These are phyloP conservation scores for Drosophila sproati DNA, from an alignment of 1,140 invertebrate genomes.

Conservation along the genomic window DNA sequence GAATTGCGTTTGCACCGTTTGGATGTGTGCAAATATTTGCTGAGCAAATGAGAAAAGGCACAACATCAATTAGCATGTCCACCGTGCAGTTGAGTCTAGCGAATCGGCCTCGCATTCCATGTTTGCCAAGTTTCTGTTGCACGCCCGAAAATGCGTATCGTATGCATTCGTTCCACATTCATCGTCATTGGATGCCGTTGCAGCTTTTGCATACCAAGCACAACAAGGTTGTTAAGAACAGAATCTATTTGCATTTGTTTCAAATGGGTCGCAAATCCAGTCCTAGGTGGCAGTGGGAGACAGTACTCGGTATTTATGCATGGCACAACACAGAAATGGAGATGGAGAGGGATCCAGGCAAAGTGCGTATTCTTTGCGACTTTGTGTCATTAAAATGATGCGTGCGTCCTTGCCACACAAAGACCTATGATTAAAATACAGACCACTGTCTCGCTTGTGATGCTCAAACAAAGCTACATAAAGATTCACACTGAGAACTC, in stretches of 20 bases:
- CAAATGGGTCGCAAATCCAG: slow-evolving; percentile 30
- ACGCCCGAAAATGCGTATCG: slow-evolving; percentile 33
- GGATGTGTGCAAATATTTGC: slow-evolving; percentile 32
- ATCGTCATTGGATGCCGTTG: slow-evolving; percentile 14
- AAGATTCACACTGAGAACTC: slow-evolving; percentile 4
- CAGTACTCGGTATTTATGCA: background rate
- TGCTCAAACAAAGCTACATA: slow-evolving; percentile 18
- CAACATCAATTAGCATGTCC: slow-evolving; percentile 34
- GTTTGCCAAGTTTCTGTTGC: slow-evolving; percentile 2
- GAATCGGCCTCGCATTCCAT: background rate
- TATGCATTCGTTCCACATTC: slow-evolving; percentile 7
- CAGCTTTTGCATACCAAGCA: slow-evolving; percentile 43
- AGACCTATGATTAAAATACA: slow-evolving; percentile 58
- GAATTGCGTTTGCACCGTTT: background rate
- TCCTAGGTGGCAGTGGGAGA: background rate
- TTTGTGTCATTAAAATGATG: slow-evolving; percentile 54
- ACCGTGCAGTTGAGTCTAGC: slow-evolving; percentile 6
- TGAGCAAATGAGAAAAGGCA: slow-evolving; percentile 2
- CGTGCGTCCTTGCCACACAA: slow-evolving; percentile 28
- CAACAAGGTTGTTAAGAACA: slow-evolving; percentile 24
- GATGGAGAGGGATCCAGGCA: background rate
- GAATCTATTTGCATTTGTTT: slow-evolving; percentile 48
- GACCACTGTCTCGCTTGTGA: slow-evolving; percentile 27
- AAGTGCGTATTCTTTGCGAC: slow-evolving; percentile 21
- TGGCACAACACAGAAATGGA: background rate